Evolutionary conservation across 2,797 vertebrate genomes (phyloP), one percentile per base, ranked within the genome.

Genomic region (Limosa lapponica): DNA sequence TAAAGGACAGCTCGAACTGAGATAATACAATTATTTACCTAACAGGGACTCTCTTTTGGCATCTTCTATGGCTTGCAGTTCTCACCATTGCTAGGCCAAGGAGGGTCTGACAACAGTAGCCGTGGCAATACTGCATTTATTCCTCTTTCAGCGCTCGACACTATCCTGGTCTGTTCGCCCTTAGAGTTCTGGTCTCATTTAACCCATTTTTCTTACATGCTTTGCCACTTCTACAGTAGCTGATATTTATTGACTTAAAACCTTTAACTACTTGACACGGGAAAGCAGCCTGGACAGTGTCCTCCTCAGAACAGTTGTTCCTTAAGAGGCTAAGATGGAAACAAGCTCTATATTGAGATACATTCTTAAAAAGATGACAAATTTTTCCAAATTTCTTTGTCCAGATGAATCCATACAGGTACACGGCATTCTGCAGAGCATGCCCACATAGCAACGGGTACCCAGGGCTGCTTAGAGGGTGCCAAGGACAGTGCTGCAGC

Each of bases 401-500:
- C 41, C 58, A 36, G 43, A 71, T 28, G 66, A 90, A 55, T 18
- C 27, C 41, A 18, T 15, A 5, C 0, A 25, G 65, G 46, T 62
- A 22, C 69, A 36, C 0, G 13, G 74, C 13, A 24, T 12, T 77
- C 25, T 27, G 80, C 75, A 64, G 75, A 64, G 58, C 3, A 20
- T 64, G 88, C 36, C 59, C 64, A 41, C 2, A 1, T 13, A 77
- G 72, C 72, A 93, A 18, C 2, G 2, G 59, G 55, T 13, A 8
- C 43, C 34, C 43, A 46, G 25, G 36, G 71, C 52, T 69, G 79
- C 59, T 51, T 22, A 34, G 41, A 61, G 25, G 24, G n/a, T 82
- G 48, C 82, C 86, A 81, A 62, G 73, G 82, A 41, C 43, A 27
- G 67, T 6, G 48, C 58, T 64, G 80, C 92, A 90, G 93, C 82